Conservation (phyloP, 2,797 vertebrate species). For the Morus bassanus region DNA sequence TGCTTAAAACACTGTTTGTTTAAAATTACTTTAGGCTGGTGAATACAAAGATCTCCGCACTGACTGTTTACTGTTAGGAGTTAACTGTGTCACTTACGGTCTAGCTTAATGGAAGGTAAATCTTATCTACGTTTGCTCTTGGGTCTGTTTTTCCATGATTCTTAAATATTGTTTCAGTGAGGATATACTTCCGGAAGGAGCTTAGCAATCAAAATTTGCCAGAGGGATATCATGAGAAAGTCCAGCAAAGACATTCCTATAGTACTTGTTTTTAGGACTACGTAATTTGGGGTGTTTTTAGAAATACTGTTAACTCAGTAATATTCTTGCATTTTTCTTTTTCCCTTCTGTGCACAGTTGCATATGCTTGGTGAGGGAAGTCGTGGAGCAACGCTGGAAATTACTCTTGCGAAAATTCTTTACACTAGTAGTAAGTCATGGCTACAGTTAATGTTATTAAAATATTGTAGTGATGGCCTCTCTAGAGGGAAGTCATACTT, state of each 20-base stretch:
- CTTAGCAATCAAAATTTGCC: neutral
- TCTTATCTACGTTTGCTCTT: neutral
- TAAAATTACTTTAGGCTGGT: neutral
- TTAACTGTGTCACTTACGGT: neutral
- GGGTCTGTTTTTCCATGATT: neutral
- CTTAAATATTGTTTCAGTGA: neutral
- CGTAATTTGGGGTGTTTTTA: neutral
- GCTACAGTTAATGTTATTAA: neutral
- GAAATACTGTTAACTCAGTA: neutral
- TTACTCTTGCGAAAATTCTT: constrained; percentile 90
- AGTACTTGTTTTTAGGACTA: neutral
- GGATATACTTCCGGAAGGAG: neutral
- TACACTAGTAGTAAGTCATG: constrained; percentile 84
- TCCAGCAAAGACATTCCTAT: neutral
- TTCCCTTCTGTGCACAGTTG: constrained; percentile 75
- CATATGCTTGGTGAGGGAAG: constrained; percentile 96
- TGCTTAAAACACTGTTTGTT: neutral
- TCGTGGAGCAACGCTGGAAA: constrained; percentile 90
- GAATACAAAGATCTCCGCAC: neutral
- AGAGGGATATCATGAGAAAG: neutral
- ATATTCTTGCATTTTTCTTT: neutral
- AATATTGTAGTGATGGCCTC: neutral
- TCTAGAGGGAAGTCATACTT: neutral
- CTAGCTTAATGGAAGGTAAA: neutral
- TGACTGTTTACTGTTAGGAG: neutral